These are phyloP conservation scores for Phaenicophaeus curvirostris DNA, from an alignment of 2,797 vertebrate genomes.

Conservation along the genomic window DNA sequence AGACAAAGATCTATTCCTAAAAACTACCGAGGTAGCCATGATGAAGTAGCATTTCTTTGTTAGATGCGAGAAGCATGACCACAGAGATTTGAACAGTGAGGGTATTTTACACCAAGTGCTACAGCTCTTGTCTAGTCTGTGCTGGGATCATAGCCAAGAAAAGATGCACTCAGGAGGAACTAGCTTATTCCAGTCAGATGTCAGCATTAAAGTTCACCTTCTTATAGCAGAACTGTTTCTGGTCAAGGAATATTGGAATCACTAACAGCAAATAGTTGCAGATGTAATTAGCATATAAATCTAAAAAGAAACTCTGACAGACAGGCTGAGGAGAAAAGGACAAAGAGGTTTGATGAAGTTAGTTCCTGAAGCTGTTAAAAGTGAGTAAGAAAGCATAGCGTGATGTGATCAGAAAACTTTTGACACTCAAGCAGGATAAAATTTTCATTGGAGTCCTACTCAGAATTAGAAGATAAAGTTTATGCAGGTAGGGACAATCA, in stretches of 20 bases:
- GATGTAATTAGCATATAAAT: neutral
- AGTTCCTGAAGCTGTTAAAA: neutral
- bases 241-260: neutral
- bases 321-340: neutral
- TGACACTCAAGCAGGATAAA: neutral
- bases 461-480: neutral
- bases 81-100: neutral
- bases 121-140: fast-evolving
- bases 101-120: neutral
- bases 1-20: neutral
- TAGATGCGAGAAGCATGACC: neutral
- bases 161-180: neutral
- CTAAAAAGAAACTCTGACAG: neutral
- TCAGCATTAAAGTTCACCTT: neutral
- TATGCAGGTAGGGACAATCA: neutral
- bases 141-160: neutral
- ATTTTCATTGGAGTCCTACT: neutral
- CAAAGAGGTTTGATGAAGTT: neutral
- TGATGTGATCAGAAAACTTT: neutral
- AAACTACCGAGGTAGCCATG: neutral
- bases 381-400: neutral
- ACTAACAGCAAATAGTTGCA: neutral
- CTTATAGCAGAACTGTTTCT: neutral
- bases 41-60: neutral
- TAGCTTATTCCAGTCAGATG: neutral